Evolutionary conservation across 2,888 invertebrate species (phyloP), one percentile per base, ranked within the genome.

Genomic region (Tromatobia lineatoria): DNA sequence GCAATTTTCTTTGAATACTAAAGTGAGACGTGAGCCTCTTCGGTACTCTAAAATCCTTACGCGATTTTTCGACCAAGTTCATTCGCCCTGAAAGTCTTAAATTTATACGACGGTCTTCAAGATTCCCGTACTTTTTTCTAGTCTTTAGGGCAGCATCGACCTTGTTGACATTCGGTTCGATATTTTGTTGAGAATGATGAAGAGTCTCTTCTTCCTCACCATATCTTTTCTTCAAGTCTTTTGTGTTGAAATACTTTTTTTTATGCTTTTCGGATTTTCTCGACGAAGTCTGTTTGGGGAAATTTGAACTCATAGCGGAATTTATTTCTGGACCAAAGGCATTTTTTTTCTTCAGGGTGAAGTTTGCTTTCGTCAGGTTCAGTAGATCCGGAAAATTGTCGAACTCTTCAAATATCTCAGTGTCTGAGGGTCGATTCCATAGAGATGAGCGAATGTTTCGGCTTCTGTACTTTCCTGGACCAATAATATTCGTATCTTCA

Each of bases 1-100:
- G 85, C 18, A 85, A 66, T 50, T 85, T 85, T 42, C 83, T 73
- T 54, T 77, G 71, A n/a, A 73, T 61, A 23, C 80, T 74, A 10
- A 80, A 71, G 34, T 85, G 80, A 29, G 70, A 29, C 15, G 52
- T 6, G 6, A 59, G 71, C 3, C n/a, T 45, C 45, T 81, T 78
- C 8, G 13, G n/a, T 11, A 11, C 42, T n/a, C 50, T 38, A n/a
- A 20, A 50, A 3, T 50, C 57, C 1, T 47, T 42, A 15, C 38
- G 50, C n/a, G 74, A 10, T 42, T 79, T 38, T 52, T 75, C 79
- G 42, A 64, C 1, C 4, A 80, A 38, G n/a, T 82, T 54, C 20
- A 73, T n/a, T 6, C 61, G 34, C 67, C 85, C 82, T 1, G 66
- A 79, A 25, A 85, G 52, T 47, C 76, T 71, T 52, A 67, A 67